phyloP scores from a whole-genome alignment of 2,113 vertebrate species.

The Cheilinus undulatus region DNA sequence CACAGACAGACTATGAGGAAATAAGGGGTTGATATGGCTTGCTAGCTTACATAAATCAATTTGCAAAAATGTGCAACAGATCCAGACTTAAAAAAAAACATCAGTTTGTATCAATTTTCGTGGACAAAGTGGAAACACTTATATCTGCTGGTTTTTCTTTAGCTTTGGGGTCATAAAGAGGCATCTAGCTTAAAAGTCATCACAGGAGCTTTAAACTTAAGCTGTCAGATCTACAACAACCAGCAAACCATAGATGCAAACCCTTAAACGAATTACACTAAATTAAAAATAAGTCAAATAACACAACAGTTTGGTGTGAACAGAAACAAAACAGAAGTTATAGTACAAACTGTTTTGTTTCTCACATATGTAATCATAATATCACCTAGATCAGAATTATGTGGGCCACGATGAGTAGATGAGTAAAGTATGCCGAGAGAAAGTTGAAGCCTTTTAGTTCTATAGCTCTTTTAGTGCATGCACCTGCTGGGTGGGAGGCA shows the following conservation, averaged over 20 bases:
- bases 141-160: too few species aligned
- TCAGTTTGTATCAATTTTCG: too few species aligned
- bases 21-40: too few species aligned
- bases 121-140: too few species aligned
- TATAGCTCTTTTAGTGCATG: conserved; percentile 57
- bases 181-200: too few species aligned
- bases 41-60: not conserved
- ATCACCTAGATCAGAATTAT: conserved; percentile 45
- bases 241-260: not conserved
- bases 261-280: not conserved
- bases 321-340: conserved; percentile 25
- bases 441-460: conserved; percentile 60
- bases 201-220: too few species aligned
- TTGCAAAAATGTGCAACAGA: not conserved
- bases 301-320: conserved; percentile 14
- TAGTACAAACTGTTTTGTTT: conserved; percentile 51
- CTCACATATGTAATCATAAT: conserved; percentile 34
- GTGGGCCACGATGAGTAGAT: conserved; percentile 51
- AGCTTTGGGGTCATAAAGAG: too few species aligned
- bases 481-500: conserved; percentile 75
- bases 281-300: not conserved
- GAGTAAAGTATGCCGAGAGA: conserved; percentile 46
- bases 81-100: not conserved
- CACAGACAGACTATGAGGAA: too few species aligned
- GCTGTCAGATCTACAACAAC: not conserved